phyloP scores from a whole-genome alignment of 2,113 vertebrate genomes.

The Gallinago jamesoni region DNA sequence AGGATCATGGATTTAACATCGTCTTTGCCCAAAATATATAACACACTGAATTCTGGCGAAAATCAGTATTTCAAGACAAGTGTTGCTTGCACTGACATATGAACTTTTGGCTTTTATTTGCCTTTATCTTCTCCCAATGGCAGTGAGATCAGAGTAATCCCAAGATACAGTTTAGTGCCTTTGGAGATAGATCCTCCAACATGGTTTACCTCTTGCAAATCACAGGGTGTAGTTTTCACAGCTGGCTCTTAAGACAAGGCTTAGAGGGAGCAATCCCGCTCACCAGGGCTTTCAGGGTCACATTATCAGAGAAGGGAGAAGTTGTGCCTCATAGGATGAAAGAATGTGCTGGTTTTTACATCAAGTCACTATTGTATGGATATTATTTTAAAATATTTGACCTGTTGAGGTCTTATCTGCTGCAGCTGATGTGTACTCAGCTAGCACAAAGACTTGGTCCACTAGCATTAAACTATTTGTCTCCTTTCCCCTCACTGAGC shows the following conservation, averaged over 20 bases:
- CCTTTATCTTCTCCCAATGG: background rate
- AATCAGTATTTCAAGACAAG: background rate
- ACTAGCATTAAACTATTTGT: background rate
- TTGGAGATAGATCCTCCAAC: background rate
- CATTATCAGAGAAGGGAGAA: background rate
- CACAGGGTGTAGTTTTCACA: background rate
- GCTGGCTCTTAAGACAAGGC: background rate
- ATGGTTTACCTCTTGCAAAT: background rate
- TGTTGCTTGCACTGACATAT: background rate
- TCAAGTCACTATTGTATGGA: background rate
- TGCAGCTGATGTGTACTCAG: background rate
- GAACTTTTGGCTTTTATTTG: background rate
- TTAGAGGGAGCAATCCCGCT: background rate
- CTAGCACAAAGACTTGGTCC: background rate
- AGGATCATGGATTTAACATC: background rate
- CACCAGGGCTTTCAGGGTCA: background rate
- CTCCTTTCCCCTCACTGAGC: background rate
- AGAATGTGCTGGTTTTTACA: background rate
- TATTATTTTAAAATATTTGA: constrained; percentile 25
- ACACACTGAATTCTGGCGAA: background rate
- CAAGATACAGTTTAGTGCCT: background rate
- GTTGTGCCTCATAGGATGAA: background rate
- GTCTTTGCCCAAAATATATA: background rate
- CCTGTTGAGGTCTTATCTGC: constrained; percentile 5
- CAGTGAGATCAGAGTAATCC: background rate